Base-by-base conservation (phyloP, 1,140 invertebrate species). In the Sycophaga agraensis region DNA sequence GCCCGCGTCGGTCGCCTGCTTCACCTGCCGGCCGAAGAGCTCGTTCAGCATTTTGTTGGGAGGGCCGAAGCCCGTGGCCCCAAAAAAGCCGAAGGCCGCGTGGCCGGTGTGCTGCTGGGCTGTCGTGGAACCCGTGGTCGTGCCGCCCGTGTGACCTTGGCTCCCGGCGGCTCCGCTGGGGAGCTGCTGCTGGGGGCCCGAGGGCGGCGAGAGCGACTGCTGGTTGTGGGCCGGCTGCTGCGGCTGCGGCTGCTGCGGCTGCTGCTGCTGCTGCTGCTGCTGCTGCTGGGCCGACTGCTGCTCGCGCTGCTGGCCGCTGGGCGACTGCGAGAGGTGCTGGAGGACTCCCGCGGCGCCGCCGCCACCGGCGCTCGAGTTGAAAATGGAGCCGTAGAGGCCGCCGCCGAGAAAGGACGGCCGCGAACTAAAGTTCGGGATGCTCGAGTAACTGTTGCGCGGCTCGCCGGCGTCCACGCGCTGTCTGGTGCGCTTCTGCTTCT, bases 401-500 rank as follows among this genome's bases (percentile, higher is more conserved):
- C 89, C 85, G 78, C 89, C 88, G 80, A 92, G 88, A 83, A 91
- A 91, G 78, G 86, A 88, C 80, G 88, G 89, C 80, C 90, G 87
- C 83, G 89, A 91, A 84, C 89, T 89, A 77, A 90, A 90, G 81
- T 89, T 91, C 80, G 90, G 89, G 75, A 92, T 92, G 78, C 89
- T 91, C 70, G 91, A 91, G 84, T 94, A 94, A 79, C 89, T 91
- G 86, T 94, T 94, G 82, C 92, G 88, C 80, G 92, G 92, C 86
- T 94, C 91, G 75, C 91, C 91, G 84, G 91, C 91, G 89, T 94
- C 92, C 84, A 94, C 91, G 84, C 92, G 89, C 87, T 94, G 91
- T 88, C 92, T 89, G 83, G 90, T 90, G 84, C 91, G 88, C 85
- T 92, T 92, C 83, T 85, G 83, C 87, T 93, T 94, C 87, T 92